These are phyloP conservation scores for Struthidea cinerea DNA, from an alignment of 2,113 vertebrate species.

Conservation along the genomic window DNA sequence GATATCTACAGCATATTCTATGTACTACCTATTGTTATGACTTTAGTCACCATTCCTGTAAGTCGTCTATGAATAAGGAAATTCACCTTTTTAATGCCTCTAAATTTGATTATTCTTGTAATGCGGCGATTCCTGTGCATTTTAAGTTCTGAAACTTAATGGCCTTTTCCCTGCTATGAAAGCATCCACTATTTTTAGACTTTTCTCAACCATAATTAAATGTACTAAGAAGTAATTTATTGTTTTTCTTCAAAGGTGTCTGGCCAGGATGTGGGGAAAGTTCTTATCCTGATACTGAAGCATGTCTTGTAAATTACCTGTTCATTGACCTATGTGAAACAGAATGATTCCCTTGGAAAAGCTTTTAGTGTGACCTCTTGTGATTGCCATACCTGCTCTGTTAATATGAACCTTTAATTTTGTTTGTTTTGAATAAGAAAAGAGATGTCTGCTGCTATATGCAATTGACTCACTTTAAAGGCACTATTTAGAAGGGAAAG, in stretches of 20 bases:
- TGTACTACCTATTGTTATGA: not conserved
- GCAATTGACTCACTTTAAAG: not conserved
- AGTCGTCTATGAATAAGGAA: not conserved
- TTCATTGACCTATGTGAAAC: not conserved
- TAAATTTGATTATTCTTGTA: not conserved
- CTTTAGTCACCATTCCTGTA: not conserved
- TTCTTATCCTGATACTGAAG: not conserved
- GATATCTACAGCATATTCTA: not conserved
- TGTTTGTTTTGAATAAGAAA: not conserved
- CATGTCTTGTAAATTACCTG: not conserved
- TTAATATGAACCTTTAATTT: not conserved
- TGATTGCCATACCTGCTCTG: not conserved
- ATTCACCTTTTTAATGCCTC: not conserved
- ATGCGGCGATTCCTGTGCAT: not conserved
- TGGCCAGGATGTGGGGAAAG: not conserved
- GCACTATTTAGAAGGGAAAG: not conserved
- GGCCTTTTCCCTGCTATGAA: not conserved
- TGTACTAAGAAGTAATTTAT: not conserved
- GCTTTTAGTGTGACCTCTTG: not conserved
- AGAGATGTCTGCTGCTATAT: not conserved
- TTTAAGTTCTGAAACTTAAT: not conserved
- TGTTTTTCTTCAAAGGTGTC: not conserved
- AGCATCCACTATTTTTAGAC: not conserved
- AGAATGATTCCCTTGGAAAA: not conserved
- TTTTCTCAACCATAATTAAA: not conserved